These are phyloP conservation scores for Octopus sinensis DNA, from an alignment of 1,140 invertebrate genomes.

Conservation along the genomic window DNA sequence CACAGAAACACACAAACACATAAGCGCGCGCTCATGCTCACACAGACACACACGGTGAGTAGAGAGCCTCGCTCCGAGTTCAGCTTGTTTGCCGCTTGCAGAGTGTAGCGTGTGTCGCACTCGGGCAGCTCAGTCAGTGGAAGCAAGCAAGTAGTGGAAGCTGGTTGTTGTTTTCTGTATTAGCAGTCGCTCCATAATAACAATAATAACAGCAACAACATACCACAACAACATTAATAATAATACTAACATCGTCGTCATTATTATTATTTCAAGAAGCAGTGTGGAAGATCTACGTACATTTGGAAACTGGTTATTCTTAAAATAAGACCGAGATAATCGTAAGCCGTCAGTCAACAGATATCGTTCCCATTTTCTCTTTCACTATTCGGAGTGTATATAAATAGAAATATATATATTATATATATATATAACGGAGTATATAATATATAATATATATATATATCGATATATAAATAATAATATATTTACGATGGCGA, in stretches of 20 bases:
- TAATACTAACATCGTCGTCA: too few relatives aligned
- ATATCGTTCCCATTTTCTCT: background rate
- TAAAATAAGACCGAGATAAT: too few relatives aligned
- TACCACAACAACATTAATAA: too few relatives aligned
- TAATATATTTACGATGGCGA: background rate
- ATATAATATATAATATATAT: background rate
- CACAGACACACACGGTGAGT: background rate
- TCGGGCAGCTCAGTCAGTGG: background rate
- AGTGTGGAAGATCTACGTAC: too few relatives aligned
- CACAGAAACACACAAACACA: background rate
- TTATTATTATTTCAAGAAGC: too few relatives aligned
- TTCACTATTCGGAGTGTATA: background rate
- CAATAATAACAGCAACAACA: background rate
- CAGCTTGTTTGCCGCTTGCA: background rate
- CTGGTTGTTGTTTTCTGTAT: background rate
- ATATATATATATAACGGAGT: background rate
- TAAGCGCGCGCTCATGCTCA: background rate
- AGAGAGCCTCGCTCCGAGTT: background rate
- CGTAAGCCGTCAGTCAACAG: too few relatives aligned
- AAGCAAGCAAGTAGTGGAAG: background rate
- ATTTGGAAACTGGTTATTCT: too few relatives aligned
- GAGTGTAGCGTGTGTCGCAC: background rate
- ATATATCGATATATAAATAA: background rate
- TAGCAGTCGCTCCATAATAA: background rate
- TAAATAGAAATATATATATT: background rate